Evolutionary conservation across 2,888 invertebrate species (phyloP), one percentile per base, ranked within the genome.

Genomic region (Aphodius sticticus): DNA sequence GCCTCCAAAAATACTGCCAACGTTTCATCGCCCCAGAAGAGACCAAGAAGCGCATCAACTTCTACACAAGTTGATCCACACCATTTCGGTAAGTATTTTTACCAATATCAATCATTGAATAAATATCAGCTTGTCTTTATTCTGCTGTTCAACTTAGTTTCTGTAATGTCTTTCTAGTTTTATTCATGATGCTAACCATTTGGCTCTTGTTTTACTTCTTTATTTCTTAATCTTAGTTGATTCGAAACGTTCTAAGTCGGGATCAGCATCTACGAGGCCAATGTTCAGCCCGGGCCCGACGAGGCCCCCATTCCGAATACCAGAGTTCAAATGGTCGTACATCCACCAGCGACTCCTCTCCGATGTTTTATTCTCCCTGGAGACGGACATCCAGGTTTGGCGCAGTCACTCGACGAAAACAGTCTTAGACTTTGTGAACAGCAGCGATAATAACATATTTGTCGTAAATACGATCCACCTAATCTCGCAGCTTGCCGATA

Each of bases 321-420:
- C 99, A 35, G 99, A 99, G 91, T 99, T 99, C 91, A 96, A 98
- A 86, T 99, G 99, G 99, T 99, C 99, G 0, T 97, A 97, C 89
- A 97, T 99, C 84, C 99, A 99, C 90, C 98, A 99, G 89, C 92
- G 98, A 81, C 91, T 99, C 78, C 92, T 99, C 0, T 97, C 98
- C 14, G 99, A 99, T 89, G 96, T 99, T 69, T 91, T 99, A 38
- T 97, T 97, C 90, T 98, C 99, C 0, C 91, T 99, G 79, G 99
- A 99, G 90, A 97, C 97, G 12, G 99, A 99, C 87, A 97, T 99
- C 86, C 98, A 99, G 92, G 92, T 94, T 71, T 94, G 94, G 94
- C 91, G 94, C 81, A 98, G 97, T 89, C 98, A 98, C 88, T 97
- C 97, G 1, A 98, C 97, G 6, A 98, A 98, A 89, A 97, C 97